A percentile compares a stretch with the other conserved stretches of the same genome.
Evolutionary conservation across 2,888 invertebrate genomes (phyloP).

Genomic region (Plebejus argus): DNA sequence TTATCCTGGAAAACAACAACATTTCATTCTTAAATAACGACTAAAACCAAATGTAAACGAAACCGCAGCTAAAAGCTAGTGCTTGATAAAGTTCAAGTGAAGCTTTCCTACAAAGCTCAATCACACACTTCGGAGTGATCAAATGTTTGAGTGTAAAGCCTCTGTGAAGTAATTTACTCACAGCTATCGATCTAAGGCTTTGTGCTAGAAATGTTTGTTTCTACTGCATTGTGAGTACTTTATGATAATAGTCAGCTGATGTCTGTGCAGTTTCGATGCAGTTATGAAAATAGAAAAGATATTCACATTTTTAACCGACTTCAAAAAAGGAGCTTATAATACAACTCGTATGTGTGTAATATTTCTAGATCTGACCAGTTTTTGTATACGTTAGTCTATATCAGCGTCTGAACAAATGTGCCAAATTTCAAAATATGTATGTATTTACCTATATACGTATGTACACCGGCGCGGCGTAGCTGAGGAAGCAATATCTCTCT

Average conservation of each 20-base stretch:
- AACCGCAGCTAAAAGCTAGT: background rate
- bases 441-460: too few relatives aligned
- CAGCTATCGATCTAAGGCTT: slow-evolving; percentile 10
- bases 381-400: too few relatives aligned
- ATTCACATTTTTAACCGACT: background rate
- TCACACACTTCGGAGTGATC: slow-evolving; percentile 2
- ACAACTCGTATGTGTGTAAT: too few relatives aligned
- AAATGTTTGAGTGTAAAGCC: slow-evolving; percentile 26
- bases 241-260: background rate
- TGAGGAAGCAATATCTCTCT: too few relatives aligned
- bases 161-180: slow-evolving; percentile 21
- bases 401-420: too few relatives aligned
- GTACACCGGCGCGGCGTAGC: too few relatives aligned
- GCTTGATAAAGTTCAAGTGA: slow-evolving; percentile 17
- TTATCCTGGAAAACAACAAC: background rate
- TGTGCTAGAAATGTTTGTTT: slow-evolving; percentile 1
- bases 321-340: too few relatives aligned
- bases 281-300: background rate
- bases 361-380: too few relatives aligned
- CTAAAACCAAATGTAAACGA: background rate
- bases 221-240: background rate
- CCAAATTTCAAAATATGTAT: too few relatives aligned
- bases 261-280: background rate
- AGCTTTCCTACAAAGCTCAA: slow-evolving; percentile 22
- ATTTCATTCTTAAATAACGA: too few relatives aligned